Percentiles rank a stretch among this genome's conserved stretches.
Evolutionary conservation across 1,140 invertebrate genomes (phyloP).

Genomic region (Semibalanus balanoides): DNA sequence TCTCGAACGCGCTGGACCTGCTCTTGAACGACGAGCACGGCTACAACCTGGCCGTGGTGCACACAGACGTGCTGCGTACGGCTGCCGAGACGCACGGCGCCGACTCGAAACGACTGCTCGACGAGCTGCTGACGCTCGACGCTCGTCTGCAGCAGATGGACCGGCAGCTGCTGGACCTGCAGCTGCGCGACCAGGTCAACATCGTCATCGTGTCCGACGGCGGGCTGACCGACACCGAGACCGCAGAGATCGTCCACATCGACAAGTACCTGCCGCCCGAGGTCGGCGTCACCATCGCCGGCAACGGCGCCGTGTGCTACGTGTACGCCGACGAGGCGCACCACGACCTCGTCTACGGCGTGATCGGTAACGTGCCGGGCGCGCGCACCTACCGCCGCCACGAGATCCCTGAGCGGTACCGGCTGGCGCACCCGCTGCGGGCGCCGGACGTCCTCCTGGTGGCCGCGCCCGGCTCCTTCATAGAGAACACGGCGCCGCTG

Average conservation of each 20-base stretch:
- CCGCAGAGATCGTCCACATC: not conserved
- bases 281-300: not conserved
- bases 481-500: conserved; percentile 1
- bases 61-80: not conserved
- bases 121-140: not conserved
- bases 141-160: not conserved
- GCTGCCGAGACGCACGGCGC: not conserved
- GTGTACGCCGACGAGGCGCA: not conserved
- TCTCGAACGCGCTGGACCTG: not conserved
- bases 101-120: not conserved
- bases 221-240: not conserved
- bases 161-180: not conserved
- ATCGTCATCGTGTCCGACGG: not conserved
- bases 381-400: not conserved
- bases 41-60: conserved; percentile 3
- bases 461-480: not conserved
- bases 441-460: not conserved
- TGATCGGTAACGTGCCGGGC: not conserved
- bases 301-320: not conserved
- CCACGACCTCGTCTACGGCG: not conserved
- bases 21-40: not conserved
- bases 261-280: not conserved
- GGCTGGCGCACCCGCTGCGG: not conserved
- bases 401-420: not conserved
- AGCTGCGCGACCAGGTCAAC: not conserved